phyloP scores from a whole-genome alignment of 2,888 invertebrate species.

The Clunio marinus region DNA sequence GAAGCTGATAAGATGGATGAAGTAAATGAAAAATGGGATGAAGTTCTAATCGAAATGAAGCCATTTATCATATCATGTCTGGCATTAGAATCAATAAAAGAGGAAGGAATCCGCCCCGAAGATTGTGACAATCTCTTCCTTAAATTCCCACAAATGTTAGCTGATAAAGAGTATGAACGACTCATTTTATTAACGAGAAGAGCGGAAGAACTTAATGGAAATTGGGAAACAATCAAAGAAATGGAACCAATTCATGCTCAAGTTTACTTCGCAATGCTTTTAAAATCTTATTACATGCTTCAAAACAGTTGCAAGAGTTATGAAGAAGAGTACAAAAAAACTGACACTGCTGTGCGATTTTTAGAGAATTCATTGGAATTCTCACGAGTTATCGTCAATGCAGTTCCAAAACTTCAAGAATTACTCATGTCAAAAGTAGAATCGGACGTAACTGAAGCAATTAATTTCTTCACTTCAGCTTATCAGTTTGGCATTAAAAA shows the following conservation, averaged over 20 bases:
- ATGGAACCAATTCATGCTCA: constrained; percentile 41
- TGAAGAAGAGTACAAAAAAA: constrained; percentile 57
- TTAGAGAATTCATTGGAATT: constrained; percentile 62
- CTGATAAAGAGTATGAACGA: constrained; percentile 8
- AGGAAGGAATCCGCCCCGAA: constrained; percentile 24
- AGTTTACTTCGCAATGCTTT: constrained; percentile 9
- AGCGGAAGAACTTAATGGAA: constrained; percentile 42
- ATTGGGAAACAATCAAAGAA: constrained; percentile 55
- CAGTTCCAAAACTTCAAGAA: constrained; percentile 63
- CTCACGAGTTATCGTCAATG: constrained; percentile 47
- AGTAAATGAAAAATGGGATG: constrained; percentile 52
- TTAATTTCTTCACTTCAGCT: constrained; percentile 80
- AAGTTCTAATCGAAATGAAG: constrained; percentile 45
- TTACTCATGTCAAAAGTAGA: constrained; percentile 68
- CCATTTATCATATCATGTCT: constrained; percentile 46
- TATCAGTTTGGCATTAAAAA: constrained; percentile 73
- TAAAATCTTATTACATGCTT: constrained; percentile 29
- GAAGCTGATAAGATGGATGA: constrained; percentile 55
- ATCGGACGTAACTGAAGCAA: constrained; percentile 81
- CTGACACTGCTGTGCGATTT: constrained; percentile 65
- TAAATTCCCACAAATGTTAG: background rate
- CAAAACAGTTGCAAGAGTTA: constrained; percentile 50
- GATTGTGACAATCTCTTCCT: background rate
- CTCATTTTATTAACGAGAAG: background rate
- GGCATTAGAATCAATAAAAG: constrained; percentile 40